Evolutionary conservation across 2,797 vertebrate genomes (phyloP), one percentile per base, ranked within the genome.

Genomic region (Pangasius larnaudii): DNA sequence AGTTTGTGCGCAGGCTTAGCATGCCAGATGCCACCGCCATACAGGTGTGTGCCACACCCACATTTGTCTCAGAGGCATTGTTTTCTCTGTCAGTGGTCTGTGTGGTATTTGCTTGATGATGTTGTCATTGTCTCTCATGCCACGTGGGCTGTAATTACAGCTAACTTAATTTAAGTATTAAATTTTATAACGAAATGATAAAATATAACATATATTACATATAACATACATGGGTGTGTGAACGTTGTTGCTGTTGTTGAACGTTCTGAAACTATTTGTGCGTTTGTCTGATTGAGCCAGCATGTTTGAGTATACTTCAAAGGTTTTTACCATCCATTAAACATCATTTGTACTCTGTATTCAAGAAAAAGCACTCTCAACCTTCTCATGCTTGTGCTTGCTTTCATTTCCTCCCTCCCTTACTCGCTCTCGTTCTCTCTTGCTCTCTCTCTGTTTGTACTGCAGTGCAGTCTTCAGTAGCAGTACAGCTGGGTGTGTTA

Each of bases 1-100:
- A 98, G 94, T 93, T 96, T 94, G 95, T 96, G 90, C 94, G 96
- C 77, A 94, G 96, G 91, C 95, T 96, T 91, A 97, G 96, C 94
- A 96, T 97, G 96, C 96, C 96, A 86, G 96, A 97, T 63, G 95
- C 96, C 78, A 93, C 94, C 49, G 94, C 95, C 84, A 95, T 96
- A 91, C 96, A 96, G 96, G 96, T 96, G 95, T 93, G 93, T 96
- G 94, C 49, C n/a, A 56, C 84, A 85, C 63, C 59, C 85, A 90
- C 49, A 74, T 59, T 88, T 59, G 42, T 49, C 39, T 63, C 72
- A 56, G 39, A 85, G 71, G 16, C 49, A 36, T 58, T 65, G n/a
- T 33, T 63, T 53, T 86, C 59, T 18, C 58, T 83, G 10, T 83
- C 24, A 49, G 42, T 49, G 46, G 46, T 67, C 22, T 63, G 39